Base-by-base conservation (phyloP, 2,113 vertebrate genomes). In the Phyllopteryx taeniolatus region DNA sequence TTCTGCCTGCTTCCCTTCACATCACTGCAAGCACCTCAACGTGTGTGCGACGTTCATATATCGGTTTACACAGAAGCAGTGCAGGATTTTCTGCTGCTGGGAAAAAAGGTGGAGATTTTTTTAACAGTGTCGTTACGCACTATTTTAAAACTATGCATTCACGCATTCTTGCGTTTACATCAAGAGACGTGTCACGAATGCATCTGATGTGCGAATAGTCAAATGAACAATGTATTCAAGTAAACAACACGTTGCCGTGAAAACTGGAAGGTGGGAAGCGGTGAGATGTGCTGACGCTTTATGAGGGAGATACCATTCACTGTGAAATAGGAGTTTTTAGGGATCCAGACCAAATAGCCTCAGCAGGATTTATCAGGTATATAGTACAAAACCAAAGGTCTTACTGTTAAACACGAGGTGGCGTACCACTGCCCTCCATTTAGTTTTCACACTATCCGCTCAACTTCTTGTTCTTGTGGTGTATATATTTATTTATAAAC, bases 361-460 rank as follows among this genome's bases (percentile, higher is more conserved):
- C 31, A 15, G 11, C 44, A 59, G 47, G 33, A 69, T 10, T 22
- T 14, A 54, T 73, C 78, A 79, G 79, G 72, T 56, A 6, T 2
- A 72, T 61, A 47, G 46, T 47, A 14, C 20, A 31, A 66, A 49
- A 31, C 5, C n/a, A 31, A 67, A 75, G 71, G n/a, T 74, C 63
- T 75, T 65, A 72, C 35, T 20, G 75, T 39, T 80, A 20, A 67
- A 49, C 87, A 83, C 67, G 72, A 85, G 89, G 82, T 79, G 88
- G 83, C 82, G 19, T n/a, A 15, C 64, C 60, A 3, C 8, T 0
- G 33, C 54, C 35, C 6, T 39, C 35, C 77, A 79, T 27, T n/a
- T 70, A 62, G 60, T 35, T 76, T 63, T 79, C 2, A 60, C 59
- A 20, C 65, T 65, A 56, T 43, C 42, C 49, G 49, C 19, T 46